Evolutionary conservation across 2,888 invertebrate genomes (phyloP), one percentile per base, ranked within the genome.

Genomic region (Craniophora ligustri): DNA sequence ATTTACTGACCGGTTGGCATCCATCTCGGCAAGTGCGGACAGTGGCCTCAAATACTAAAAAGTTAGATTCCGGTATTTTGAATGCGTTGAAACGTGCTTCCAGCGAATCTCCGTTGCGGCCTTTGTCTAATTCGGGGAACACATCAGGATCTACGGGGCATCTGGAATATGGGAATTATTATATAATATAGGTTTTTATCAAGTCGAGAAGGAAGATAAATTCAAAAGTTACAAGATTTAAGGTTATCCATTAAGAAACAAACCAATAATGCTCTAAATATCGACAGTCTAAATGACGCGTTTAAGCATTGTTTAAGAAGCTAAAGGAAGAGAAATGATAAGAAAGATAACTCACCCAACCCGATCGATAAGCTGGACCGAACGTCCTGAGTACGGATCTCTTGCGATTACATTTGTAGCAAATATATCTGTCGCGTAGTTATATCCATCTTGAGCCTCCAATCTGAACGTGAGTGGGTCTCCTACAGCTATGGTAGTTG

Each of bases 31-130:
- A 98, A 0, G 98, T 97, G 50, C 97, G 94, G 0, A 98, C 98
- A 0, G 97, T 98, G 0, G 98, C 98, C 88, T 98, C 98, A 79
- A 98, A 98, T 0, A 98, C 97, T 71, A 98, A 89, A 94, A 98
- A 98, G 87, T 98, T 98, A 0, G 98, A 98, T 89, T 98, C 98
- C 0, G 98, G 98, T 67, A 98, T 98, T 89, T 98, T 98, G 84
- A 98, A 98, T 0, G 98, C 98, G 85, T 98, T 98, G 86, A 98
- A 98, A 76, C 98, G 95, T 0, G 98, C 98, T 92, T 98, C 98
- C 45, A 98, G 89, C 3, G 97, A 97, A 79, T 98, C 98, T 0
- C 97, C 97, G 75, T 95, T 97, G 16, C 98, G 95, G 0, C 97
- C 95, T 79, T 97, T 96, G 82, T 98, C 98, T 70, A 98, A 86